phyloP scores from a whole-genome alignment of 2,113 vertebrate genomes.

The Thinocorus orbignyianus region DNA sequence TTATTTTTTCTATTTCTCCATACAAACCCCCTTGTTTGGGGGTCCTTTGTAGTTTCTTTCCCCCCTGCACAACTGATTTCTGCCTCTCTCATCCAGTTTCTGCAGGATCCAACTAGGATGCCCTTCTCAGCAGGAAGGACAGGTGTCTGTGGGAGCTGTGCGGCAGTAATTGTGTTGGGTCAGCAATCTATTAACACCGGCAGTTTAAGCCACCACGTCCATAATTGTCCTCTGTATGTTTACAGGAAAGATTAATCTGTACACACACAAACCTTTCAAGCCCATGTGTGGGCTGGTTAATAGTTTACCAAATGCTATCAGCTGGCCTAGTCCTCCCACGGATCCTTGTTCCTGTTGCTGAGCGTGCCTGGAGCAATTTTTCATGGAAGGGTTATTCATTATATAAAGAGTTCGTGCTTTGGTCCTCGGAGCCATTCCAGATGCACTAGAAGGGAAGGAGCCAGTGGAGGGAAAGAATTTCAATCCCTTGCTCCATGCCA shows the following conservation, averaged over 20 bases:
- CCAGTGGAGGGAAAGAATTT: background rate
- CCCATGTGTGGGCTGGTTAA: conserved; percentile 47
- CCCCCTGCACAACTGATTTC: background rate
- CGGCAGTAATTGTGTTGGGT: background rate
- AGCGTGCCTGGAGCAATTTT: background rate
- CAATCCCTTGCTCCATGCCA: background rate
- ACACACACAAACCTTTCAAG: conserved; percentile 6
- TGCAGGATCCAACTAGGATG: background rate
- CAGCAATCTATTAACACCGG: conserved; percentile 14
- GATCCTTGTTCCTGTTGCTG: background rate
- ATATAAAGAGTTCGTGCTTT: background rate
- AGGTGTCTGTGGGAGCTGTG: conserved; percentile 5
- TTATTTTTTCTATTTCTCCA: background rate
- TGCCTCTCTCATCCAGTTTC: background rate
- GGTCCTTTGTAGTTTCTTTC: background rate
- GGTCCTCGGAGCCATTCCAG: background rate
- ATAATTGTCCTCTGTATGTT: conserved; percentile 25
- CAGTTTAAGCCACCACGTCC: background rate
- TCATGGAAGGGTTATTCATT: conserved; percentile 15
- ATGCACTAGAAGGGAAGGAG: background rate
- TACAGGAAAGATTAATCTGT: conserved; percentile 27
- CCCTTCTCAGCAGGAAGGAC: conserved; percentile 40
- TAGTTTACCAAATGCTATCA: conserved; percentile 48
- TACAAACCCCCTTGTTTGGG: background rate
- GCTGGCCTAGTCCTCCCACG: conserved; percentile 31